Evolutionary conservation across 2,797 vertebrate species (phyloP), one percentile per base, ranked within the genome.

Genomic region (Erpetoichthys calabaricus): DNA sequence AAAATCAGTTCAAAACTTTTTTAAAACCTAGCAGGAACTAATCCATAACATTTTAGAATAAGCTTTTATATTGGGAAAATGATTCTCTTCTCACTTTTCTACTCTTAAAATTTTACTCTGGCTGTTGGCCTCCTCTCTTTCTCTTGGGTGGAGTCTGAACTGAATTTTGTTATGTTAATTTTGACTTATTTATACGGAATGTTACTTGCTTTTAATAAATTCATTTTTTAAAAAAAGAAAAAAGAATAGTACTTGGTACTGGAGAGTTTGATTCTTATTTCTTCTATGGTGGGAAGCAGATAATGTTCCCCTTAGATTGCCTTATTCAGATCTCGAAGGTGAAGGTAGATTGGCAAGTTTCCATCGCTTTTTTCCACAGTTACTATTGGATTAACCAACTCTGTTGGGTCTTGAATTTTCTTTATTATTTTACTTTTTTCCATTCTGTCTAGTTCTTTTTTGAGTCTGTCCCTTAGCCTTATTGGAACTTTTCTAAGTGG

Each of bases 401-500:
- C 7, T 3, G 25, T 54, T 3, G 53, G 53, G 25, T 54, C 53
- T 54, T 3, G 3, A 54, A 54, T 54, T 41, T 41, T 41, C 10
- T 8, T 54, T 25, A 54, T 54, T 4, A 54, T 42, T 54, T 54
- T 7, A 54, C 7, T n/a, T 41, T 54, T 3, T 54, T 54, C 53
- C 6, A 54, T 54, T 3, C 53, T 54, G 53, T 54, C 10, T 3
- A 3, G 25, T 4, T 5, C 10, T 25, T 25, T 25, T 25, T 25
- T 25, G 25, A 25, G 25, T 54, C 41, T 42, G 5, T 41, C 53
- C 8, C 53, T 54, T 5, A 54, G 44, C 6, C 5, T 54, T 7
- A 54, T 2, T n/a, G 53, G 10, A 54, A 54, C 41, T 42, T 54
- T 54, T 54, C 53, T 54, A 4, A 53, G 53, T 54, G 53, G 53